phyloP scores from a whole-genome alignment of 2,113 vertebrate genomes.

The Boulengeromyrus knoepffleri region DNA sequence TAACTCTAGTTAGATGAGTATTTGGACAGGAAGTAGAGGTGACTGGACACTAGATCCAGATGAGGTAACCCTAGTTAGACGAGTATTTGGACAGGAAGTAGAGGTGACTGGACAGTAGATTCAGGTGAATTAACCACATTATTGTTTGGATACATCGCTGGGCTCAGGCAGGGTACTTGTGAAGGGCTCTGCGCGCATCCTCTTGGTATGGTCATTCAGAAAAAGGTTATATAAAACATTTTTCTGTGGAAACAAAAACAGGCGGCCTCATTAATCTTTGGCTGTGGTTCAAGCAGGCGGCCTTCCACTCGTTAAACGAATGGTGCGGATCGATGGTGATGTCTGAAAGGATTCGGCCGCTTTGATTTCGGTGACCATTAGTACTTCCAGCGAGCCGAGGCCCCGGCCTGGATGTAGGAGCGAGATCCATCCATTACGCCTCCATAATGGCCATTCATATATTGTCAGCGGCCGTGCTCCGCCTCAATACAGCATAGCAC shows the following conservation, averaged over 20 bases:
- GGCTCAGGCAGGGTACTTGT: background rate
- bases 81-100: no score
- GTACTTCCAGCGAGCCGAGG: background rate
- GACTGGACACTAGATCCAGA: no score
- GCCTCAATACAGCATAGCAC: background rate
- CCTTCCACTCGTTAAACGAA: slow-evolving; percentile 1
- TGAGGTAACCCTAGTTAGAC: no score
- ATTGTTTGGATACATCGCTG: background rate
- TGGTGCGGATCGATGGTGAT: background rate
- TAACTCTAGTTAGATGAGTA: background rate
- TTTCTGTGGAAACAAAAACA: background rate
- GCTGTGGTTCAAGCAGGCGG: background rate
- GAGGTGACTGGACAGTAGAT: background rate
- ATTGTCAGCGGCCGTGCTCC: background rate
- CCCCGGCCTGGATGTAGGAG: background rate
- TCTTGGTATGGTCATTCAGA: background rate
- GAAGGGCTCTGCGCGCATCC: background rate
- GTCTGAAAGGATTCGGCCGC: background rate
- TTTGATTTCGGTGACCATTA: background rate
- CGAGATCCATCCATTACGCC: background rate
- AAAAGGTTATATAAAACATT: background rate
- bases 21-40: no score
- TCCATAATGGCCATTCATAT: background rate
- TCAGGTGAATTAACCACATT: background rate
- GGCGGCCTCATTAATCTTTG: background rate